These are phyloP conservation scores for Tanytarsus gracilentus DNA, from an alignment of 2,888 invertebrate species.

Conservation along the genomic window DNA sequence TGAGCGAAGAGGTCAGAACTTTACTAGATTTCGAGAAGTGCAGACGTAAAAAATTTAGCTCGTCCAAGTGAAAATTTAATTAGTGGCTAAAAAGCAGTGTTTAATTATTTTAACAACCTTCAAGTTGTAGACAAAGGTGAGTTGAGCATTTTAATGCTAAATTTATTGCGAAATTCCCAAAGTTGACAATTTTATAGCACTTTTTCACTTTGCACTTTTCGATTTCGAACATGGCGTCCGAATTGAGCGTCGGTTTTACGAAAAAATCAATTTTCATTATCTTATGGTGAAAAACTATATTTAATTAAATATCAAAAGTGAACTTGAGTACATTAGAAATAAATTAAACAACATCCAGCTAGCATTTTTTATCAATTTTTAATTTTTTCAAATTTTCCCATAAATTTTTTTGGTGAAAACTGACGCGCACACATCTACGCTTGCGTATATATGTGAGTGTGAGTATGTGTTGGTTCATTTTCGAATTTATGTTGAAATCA, in stretches of 20 bases:
- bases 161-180: not conserved
- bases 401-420: not conserved
- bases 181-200: not conserved
- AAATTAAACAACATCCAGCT: not conserved
- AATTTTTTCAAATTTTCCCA: not conserved
- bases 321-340: not conserved
- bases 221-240: slow-evolving; percentile 23
- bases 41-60: not conserved
- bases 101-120: slow-evolving; percentile 3
- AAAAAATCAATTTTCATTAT: too few species aligned
- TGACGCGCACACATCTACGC: slow-evolving; percentile 2
- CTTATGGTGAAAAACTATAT: not conserved
- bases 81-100: not conserved
- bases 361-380: not conserved
- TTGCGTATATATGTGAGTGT: not conserved
- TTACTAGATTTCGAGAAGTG: too few species aligned
- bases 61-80: not conserved
- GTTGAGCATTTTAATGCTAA: not conserved
- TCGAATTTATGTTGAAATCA: not conserved
- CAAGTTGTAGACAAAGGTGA: not conserved
- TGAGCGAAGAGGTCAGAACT: too few species aligned
- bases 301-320: not conserved
- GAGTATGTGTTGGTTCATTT: not conserved
- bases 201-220: slow-evolving; percentile 1
- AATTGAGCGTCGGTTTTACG: slow-evolving; percentile 6